phyloP scores from a whole-genome alignment of 2,113 vertebrate genomes.

The Hypanus sabinus region DNA sequence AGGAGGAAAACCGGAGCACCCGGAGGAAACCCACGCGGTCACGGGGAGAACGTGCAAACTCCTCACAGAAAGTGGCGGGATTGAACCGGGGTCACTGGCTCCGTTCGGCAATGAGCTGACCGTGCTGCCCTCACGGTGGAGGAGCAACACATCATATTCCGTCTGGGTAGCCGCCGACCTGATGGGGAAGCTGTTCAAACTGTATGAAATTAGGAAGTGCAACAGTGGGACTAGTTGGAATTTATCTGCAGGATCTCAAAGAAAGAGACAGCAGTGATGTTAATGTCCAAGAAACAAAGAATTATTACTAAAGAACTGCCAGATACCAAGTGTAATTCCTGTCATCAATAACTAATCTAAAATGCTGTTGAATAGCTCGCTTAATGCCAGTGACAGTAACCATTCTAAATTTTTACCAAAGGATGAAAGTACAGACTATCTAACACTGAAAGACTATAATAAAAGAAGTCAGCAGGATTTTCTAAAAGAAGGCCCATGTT shows the following conservation, averaged over 20 bases:
- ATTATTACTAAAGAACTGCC: background rate
- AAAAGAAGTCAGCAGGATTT: background rate
- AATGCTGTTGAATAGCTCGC: background rate
- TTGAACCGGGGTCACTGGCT: too few relatives aligned
- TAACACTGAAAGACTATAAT: background rate
- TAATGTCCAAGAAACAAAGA: background rate
- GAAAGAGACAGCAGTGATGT: background rate
- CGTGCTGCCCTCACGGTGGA: too few relatives aligned
- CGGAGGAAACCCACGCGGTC: too few relatives aligned
- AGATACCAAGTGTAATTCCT: background rate
- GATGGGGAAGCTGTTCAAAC: background rate
- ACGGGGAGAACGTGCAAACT: too few relatives aligned
- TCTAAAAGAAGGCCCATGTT: background rate
- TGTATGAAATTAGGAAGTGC: background rate
- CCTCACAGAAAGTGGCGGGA: too few relatives aligned
- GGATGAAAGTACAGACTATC: background rate
- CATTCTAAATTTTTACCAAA: background rate
- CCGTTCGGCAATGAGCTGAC: too few relatives aligned
- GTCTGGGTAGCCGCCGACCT: too few relatives aligned
- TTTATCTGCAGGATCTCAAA: background rate
- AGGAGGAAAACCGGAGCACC: too few relatives aligned
- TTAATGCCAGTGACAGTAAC: background rate
- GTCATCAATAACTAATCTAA: constrained; percentile 8
- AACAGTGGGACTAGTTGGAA: background rate
- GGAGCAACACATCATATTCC: too few relatives aligned